Evolutionary conservation across 2,888 invertebrate genomes (phyloP), one percentile per base, ranked within the genome.

Genomic region (Sinopyrophorus schimmeli): DNA sequence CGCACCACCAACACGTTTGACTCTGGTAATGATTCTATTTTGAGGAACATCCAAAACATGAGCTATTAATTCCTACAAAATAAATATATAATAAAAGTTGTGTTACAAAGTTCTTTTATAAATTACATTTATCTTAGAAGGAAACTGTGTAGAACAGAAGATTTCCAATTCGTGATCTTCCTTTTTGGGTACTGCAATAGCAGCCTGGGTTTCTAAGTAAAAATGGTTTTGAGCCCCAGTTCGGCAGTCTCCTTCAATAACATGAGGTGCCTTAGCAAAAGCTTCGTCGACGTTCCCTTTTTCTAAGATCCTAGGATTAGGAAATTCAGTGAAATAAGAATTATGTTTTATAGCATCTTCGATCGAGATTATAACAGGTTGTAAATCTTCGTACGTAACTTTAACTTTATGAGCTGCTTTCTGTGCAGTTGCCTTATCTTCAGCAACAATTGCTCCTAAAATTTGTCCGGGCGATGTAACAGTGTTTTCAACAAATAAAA

Each of bases 191-290:
- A 87, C 74, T 0, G 81, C 89, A 47, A 88, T 74, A 1, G 82
- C 74, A 1, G 82, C 82, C 53, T 90, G 83, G 0, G 96, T 92
- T 74, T 98, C 98, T 61, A 98, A 75, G 73, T 97, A 98, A 72
- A 98, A 96, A 70, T 98, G 98, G 68, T 97, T 96, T 73, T 98
- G 96, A 0, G 92, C 93, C 6, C 93, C 93, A 65, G 90, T 86
- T 46, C 86, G 77, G 28, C 83, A 77, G 58, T 88, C 82, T 0
- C 92, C 92, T 73, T 90, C 86, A 17, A 93, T 67, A n/a, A 89
- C 72, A 66, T 87, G 81, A 23, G 87, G 84, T 6, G 87, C 81
- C 53, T 80, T 76, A 16, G 77, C 71, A 58, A 95, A 85, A 0
- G 79, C 86, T 7, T 41, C 16, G 11, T 48, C 48, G 1, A 86